Percentiles rank a stretch among this genome's conserved stretches.
phyloP scores from a whole-genome alignment of 2,797 vertebrate species.

The Spondyliosoma cantharus region DNA sequence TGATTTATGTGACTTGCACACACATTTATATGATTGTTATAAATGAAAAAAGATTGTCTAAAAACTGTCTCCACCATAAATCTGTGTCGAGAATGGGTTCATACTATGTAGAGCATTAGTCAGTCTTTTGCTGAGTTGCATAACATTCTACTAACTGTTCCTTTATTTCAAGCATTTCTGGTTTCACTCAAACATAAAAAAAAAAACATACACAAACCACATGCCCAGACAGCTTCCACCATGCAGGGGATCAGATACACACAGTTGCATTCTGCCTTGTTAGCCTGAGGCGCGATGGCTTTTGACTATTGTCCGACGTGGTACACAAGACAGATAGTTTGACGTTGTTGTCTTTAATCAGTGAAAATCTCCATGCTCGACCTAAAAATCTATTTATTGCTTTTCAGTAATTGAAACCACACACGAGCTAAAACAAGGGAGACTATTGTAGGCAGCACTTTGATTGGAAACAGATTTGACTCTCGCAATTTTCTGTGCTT shows the following conservation, averaged over 20 bases:
- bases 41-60: not conserved
- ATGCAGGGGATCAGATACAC: not conserved
- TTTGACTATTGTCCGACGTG: not conserved
- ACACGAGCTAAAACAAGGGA: conserved; percentile 43
- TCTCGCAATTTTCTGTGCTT: conserved; percentile 23
- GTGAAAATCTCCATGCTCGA: conserved; percentile 32
- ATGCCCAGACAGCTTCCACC: conserved; percentile 32
- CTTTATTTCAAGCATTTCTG: conserved; percentile 42
- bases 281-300: not conserved
- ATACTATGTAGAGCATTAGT: conserved; percentile 20
- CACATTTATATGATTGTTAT: not conserved
- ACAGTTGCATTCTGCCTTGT: conserved; percentile 6
- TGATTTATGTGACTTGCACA: not conserved
- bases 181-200: conserved; percentile 36
- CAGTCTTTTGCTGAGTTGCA: conserved; percentile 46
- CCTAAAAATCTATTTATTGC: conserved; percentile 33
- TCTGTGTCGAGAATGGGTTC: not conserved
- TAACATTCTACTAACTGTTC: conserved; percentile 38
- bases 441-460: conserved; percentile 45
- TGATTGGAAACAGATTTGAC: conserved; percentile 58
- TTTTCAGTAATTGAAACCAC: conserved; percentile 43
- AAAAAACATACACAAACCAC: conserved; percentile 33
- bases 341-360: not conserved
- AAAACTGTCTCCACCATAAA: not conserved
- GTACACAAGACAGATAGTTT: conserved; percentile 17